Conservation (phyloP, 2,888 invertebrate species). For the Netelia inedita region DNA sequence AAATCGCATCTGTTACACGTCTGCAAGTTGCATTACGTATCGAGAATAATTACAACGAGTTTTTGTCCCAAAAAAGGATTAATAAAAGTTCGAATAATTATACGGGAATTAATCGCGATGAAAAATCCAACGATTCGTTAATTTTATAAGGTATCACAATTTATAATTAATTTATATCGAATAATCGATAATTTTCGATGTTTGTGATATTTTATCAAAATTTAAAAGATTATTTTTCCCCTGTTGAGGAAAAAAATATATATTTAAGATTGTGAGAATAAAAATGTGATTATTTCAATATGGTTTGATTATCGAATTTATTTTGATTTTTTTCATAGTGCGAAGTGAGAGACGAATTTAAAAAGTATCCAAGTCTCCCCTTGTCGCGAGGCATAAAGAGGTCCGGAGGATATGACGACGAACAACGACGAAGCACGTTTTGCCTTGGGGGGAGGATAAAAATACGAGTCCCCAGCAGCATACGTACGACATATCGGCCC, state of each 20-base stretch:
- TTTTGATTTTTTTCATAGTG: no score
- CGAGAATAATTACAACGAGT: neutral
- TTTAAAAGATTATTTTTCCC: no score
- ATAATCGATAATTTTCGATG: no score
- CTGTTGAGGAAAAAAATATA: no score
- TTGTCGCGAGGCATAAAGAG: conserved; percentile 8
- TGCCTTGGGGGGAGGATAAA: conserved; percentile 70
- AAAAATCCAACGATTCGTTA: neutral
- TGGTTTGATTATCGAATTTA: no score
- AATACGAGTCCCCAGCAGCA: conserved; percentile 64
- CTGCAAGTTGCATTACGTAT: neutral
- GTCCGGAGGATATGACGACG: conserved; percentile 55
- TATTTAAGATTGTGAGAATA: no score
- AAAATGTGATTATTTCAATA: no score
- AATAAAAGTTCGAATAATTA: neutral
- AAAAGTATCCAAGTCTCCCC: conserved; percentile 14
- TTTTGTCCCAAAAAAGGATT: neutral
- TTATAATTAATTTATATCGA: no score
- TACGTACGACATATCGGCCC: conserved; percentile 34
- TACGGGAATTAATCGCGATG: neutral
- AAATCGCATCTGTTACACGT: conserved; percentile 18
- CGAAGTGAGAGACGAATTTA: neutral
- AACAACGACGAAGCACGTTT: conserved; percentile 45
- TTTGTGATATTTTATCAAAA: no score
- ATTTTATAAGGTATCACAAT: no score